These are phyloP conservation scores for Dyspetes luteomarginatus DNA, from an alignment of 2,888 invertebrate species.

Conservation along the genomic window DNA sequence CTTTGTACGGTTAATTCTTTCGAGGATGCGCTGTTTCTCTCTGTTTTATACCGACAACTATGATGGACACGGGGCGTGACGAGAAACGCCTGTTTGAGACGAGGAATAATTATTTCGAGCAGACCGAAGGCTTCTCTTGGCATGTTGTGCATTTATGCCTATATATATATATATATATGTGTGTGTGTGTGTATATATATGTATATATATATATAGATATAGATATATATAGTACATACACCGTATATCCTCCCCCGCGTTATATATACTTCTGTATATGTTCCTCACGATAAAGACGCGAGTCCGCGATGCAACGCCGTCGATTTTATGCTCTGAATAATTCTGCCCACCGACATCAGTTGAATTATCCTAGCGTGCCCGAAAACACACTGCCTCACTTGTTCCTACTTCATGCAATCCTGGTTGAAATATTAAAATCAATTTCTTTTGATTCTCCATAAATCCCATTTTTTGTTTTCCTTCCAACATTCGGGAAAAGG, in stretches of 20 bases:
- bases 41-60: neutral
- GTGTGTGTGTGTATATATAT: neutral
- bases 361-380: constrained; percentile 77
- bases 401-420: constrained; percentile 47
- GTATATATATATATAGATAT: neutral
- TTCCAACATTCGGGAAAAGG: too few relatives aligned
- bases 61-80: constrained; percentile 48
- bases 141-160: neutral
- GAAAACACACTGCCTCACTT: constrained; percentile 81
- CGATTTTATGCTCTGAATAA: constrained; percentile 82
- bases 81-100: constrained; percentile 61
- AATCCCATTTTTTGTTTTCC: too few relatives aligned
- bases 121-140: constrained; percentile 60
- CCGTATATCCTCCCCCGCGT: constrained; percentile 12
- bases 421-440: constrained; percentile 12
- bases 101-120: constrained; percentile 76
- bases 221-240: neutral
- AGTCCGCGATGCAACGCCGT: constrained; percentile 66
- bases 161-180: constrained; percentile 1
- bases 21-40: neutral
- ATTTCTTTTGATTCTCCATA: neutral
- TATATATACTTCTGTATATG: constrained; percentile 42
- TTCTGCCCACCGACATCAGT: constrained; percentile 59
- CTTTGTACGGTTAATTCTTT: neutral
- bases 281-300: constrained; percentile 53